phyloP scores from a whole-genome alignment of 2,888 invertebrate genomes.

The Eilema depressum region DNA sequence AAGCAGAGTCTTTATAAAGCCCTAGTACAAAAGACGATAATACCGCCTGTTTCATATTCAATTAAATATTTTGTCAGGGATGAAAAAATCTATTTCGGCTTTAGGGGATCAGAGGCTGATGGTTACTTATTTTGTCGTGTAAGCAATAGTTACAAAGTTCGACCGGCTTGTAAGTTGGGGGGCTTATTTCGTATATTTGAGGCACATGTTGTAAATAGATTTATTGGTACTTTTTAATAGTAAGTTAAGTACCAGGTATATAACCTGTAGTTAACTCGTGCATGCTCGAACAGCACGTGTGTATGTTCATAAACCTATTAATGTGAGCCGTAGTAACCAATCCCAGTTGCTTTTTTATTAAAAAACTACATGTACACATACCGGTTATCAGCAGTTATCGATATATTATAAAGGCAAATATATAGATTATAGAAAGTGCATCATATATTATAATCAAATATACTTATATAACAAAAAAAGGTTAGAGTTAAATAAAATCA shows the following conservation, averaged over 20 bases:
- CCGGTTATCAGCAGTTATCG: no score
- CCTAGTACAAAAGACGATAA: constrained; percentile 83
- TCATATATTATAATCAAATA: no score
- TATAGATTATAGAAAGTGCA: no score
- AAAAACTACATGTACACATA: no score
- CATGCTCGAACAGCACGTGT: no score
- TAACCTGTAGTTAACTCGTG: no score
- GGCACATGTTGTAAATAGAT: constrained; percentile 3
- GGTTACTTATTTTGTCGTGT: constrained; percentile 51
- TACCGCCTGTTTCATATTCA: constrained; percentile 89
- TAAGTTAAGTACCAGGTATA: background rate
- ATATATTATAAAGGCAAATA: no score
- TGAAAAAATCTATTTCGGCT: constrained; percentile 87
- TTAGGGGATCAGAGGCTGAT: constrained; percentile 64
- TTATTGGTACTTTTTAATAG: background rate
- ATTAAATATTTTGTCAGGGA: constrained; percentile 88
- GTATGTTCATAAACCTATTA: no score
- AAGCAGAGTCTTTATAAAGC: constrained; percentile 76
- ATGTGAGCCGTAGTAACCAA: no score
- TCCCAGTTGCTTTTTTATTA: no score
- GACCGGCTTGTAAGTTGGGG: constrained; percentile 24
- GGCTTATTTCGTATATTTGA: constrained; percentile 1
- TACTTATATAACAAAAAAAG: background rate
- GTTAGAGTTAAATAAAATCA: constrained; percentile 12
- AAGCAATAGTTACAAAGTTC: constrained; percentile 44